A percentile compares a stretch with the other conserved stretches of the same genome.
phyloP scores from a whole-genome alignment of 2,797 vertebrate species.

The Ibycter americanus region DNA sequence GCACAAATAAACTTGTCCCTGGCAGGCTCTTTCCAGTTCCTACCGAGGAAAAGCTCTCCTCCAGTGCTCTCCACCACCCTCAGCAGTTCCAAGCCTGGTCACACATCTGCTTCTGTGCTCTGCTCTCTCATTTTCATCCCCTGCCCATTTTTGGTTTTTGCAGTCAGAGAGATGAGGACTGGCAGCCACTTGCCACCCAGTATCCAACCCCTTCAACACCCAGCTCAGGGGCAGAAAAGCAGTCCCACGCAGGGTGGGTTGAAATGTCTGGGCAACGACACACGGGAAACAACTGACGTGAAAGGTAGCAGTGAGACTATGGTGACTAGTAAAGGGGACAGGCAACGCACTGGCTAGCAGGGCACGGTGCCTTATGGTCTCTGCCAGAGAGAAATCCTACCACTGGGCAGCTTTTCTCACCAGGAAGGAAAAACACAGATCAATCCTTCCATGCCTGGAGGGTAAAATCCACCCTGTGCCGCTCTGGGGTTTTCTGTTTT shows the following conservation, averaged over 20 bases:
- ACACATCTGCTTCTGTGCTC: neutral
- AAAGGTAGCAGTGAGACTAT: neutral
- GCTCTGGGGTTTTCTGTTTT: neutral
- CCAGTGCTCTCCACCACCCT: neutral
- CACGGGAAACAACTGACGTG: rapidly evolving
- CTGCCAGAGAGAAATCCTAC: neutral
- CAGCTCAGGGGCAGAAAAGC: neutral
- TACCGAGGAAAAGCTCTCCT: neutral
- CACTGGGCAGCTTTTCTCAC: neutral
- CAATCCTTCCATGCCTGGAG: neutral
- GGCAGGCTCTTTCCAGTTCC: neutral
- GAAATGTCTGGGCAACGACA: neutral
- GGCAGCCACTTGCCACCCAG: neutral
- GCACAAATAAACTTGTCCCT: neutral
- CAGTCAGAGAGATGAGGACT: neutral
- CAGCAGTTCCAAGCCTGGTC: neutral
- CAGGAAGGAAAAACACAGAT: neutral
- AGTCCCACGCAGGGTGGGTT: rapidly evolving
- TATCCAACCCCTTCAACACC: neutral
- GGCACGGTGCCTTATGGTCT: neutral
- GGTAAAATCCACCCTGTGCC: neutral
- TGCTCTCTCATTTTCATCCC: neutral
- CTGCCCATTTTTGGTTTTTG: neutral
- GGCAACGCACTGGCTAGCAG: rapidly evolving
- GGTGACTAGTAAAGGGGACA: neutral